Conservation (phyloP, 1,140 invertebrate species). For the Melitaea cinxia region DNA sequence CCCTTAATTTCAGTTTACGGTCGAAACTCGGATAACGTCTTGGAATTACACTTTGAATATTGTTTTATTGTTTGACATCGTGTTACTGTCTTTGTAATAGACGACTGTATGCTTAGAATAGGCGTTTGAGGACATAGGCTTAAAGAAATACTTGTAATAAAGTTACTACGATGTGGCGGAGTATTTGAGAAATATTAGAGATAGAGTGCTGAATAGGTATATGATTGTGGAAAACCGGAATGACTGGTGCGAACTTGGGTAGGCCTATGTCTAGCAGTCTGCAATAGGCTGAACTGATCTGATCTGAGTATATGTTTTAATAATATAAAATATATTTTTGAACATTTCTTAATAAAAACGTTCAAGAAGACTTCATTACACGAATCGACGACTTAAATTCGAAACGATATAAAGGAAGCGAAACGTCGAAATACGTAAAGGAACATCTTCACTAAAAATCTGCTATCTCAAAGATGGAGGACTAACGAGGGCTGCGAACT, state of each 20-base stretch:
- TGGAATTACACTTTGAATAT: conserved; percentile 11
- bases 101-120: too few relatives aligned
- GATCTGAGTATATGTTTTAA: background rate
- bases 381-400: background rate
- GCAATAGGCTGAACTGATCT: too few relatives aligned
- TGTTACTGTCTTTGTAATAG: background rate
- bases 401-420: conserved; percentile 15
- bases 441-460: conserved; percentile 78
- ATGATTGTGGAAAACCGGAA: too few relatives aligned
- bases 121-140: background rate
- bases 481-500: conserved; percentile 71
- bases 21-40: conserved; percentile 19
- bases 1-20: conserved; percentile 30
- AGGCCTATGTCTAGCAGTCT: too few relatives aligned
- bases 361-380: background rate
- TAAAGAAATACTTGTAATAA: background rate
- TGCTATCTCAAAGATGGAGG: conserved; percentile 75
- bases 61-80: conserved; percentile 6
- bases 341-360: background rate
- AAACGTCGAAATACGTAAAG: conserved; percentile 28
- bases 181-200: too few relatives aligned
- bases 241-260: too few relatives aligned
- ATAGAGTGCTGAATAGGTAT: too few relatives aligned
- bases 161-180: too few relatives aligned
- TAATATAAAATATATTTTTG: background rate